These are phyloP conservation scores for Pollenia labialis DNA, from an alignment of 2,888 invertebrate species.

Conservation along the genomic window DNA sequence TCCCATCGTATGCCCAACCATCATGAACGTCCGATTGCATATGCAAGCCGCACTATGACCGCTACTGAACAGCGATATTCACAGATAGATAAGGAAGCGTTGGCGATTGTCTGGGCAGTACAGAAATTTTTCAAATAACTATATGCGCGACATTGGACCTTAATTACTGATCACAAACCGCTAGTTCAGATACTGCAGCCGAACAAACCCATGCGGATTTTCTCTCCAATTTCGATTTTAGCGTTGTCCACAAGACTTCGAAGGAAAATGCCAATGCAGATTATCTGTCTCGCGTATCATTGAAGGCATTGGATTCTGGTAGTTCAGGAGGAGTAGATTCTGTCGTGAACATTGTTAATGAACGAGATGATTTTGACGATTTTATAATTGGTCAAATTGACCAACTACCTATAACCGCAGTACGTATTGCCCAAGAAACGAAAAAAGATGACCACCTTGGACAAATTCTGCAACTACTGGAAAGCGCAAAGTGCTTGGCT, in stretches of 20 bases:
- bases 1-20: conserved; percentile 56
- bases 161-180: conserved; percentile 69
- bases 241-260: conserved; percentile 40
- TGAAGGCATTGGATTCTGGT: too few species aligned
- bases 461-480: not conserved
- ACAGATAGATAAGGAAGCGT: conserved; percentile 60
- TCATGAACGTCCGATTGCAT: conserved; percentile 63
- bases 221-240: conserved; percentile 46
- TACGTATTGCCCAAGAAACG: conserved; percentile 34
- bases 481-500: not conserved
- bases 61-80: conserved; percentile 42
- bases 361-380: not conserved
- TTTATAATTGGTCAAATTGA: not conserved
- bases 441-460: not conserved
- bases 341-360: not conserved
- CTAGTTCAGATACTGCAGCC: conserved; percentile 65
- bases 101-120: conserved; percentile 60
- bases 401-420: not conserved
- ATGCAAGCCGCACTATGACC: conserved; percentile 37
- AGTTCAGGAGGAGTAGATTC: too few species aligned
- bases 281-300: not conserved
- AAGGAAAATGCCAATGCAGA: conserved; percentile 63
- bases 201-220: conserved; percentile 64
- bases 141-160: conserved; percentile 56
- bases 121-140: conserved; percentile 58